These are phyloP conservation scores for Sceliomorpha sp. DNA, from an alignment of 2,888 invertebrate species.

Conservation along the genomic window DNA sequence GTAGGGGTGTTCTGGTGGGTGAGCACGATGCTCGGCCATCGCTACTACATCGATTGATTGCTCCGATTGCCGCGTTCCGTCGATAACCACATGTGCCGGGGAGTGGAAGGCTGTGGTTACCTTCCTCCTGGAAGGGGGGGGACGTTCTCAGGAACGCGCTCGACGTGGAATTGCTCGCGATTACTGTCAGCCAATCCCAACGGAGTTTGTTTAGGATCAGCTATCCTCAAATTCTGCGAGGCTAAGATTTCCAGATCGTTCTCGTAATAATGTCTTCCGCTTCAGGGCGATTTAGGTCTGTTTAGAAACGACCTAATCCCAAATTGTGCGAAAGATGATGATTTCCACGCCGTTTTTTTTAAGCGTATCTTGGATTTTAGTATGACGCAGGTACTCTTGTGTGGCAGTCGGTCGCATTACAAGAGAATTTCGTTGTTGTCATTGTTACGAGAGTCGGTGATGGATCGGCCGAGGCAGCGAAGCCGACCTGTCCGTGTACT, in stretches of 20 bases:
- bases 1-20: conserved; percentile 72
- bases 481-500: too few relatives aligned
- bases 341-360: too few relatives aligned
- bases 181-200: too few relatives aligned
- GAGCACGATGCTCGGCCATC: conserved; percentile 68
- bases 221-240: too few relatives aligned
- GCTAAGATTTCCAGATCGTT: too few relatives aligned
- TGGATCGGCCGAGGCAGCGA: conserved; percentile 57
- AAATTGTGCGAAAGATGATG: too few relatives aligned
- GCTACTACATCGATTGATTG: conserved; percentile 73
- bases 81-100: conserved; percentile 59
- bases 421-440: conserved; percentile 53
- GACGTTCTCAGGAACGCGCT: not conserved
- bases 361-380: too few relatives aligned
- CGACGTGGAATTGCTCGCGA: not conserved
- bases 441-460: conserved; percentile 61
- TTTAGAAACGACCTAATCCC: too few relatives aligned
- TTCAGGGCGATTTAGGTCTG: too few relatives aligned
- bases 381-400: too few relatives aligned
- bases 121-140: not conserved
- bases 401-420: not conserved
- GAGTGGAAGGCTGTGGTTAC: conserved; percentile 17
- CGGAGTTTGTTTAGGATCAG: too few relatives aligned
- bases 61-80: conserved; percentile 67
- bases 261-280: too few relatives aligned